Evolutionary conservation across 2,113 vertebrate species (phyloP).

Genomic region (Dromiciops gliroides): DNA sequence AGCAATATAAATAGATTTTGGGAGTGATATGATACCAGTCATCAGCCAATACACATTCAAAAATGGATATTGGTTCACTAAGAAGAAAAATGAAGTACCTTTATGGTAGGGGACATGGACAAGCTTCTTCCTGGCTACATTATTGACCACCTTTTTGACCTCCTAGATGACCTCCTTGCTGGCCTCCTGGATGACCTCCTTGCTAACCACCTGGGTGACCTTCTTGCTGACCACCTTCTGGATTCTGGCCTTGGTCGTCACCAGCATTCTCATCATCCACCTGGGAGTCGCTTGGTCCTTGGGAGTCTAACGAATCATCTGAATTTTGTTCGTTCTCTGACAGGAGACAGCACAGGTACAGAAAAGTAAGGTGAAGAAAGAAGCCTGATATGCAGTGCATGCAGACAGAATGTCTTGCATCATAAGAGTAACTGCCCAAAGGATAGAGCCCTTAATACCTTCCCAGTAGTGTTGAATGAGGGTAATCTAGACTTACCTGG

Average conservation of each 20-base stretch:
- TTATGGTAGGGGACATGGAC: not conserved
- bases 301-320: accelerated
- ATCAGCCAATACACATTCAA: not conserved
- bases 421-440: not conserved
- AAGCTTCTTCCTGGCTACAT: too few species aligned
- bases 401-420: not conserved
- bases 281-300: accelerated
- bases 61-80: not conserved
- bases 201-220: too few species aligned
- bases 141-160: too few species aligned
- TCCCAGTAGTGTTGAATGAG: not conserved
- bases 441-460: not conserved
- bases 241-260: not conserved
- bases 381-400: not conserved
- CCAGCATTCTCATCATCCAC: accelerated
- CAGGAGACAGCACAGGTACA: not conserved
- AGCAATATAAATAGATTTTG: not conserved
- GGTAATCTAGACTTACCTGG: not conserved
- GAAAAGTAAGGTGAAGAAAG: not conserved
- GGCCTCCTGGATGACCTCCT: not conserved
- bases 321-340: not conserved
- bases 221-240: not conserved
- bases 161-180: not conserved
- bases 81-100: not conserved
- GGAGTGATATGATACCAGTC: not conserved